Evolutionary conservation across 1,140 invertebrate species (phyloP), one percentile per base, ranked within the genome.

Genomic region (Drosophila rufa): DNA sequence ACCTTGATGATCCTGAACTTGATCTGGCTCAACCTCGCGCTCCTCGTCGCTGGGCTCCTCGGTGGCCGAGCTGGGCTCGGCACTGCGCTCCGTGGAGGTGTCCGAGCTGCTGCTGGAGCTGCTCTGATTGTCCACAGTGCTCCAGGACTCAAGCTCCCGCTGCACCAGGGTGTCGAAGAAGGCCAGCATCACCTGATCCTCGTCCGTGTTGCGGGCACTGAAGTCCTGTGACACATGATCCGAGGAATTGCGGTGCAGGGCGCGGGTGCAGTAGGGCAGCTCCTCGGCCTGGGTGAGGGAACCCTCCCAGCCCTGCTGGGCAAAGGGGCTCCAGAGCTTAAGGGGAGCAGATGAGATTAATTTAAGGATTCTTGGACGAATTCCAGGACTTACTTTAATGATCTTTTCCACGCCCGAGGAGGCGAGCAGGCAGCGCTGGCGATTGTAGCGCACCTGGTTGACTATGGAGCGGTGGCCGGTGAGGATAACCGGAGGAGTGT

Each of bases 331-430:
- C 97, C 97, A 98, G 11, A 97, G 93, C 96, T 97, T 79, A 3
- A 51, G 17, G 12, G 51, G 57, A 22, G 30, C 12, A 53, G 27
- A n/a, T 38, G 2, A 12, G 0, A 51, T 55, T 38, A 55, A 38
- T 38, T 15, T 36, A 3, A 12, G 15, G 45, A 45, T 27, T 25
- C 22, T 5, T 6, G 7, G 6, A 1, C 0, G 1, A 11, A 0
- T 22, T 2, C 25, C 0, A 4, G 4, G 11, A 58, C 78, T 56
- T 45, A 95, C 96, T 94, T 99, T 99, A 15, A 99, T 96, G 78
- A 99, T 96, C 94, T 99, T 99, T 83, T 99, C 98, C 11, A 99
- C 98, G 19, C 98, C 98, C 1, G 98, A 99, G 0, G 98, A 98
- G 4, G 98, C 97, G 40, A 99, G 95, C 2, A 98, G 93, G 86